Evolutionary conservation across 2,113 vertebrate genomes (phyloP), one percentile per base, ranked within the genome.

Genomic region (Podarcis raffonei): DNA sequence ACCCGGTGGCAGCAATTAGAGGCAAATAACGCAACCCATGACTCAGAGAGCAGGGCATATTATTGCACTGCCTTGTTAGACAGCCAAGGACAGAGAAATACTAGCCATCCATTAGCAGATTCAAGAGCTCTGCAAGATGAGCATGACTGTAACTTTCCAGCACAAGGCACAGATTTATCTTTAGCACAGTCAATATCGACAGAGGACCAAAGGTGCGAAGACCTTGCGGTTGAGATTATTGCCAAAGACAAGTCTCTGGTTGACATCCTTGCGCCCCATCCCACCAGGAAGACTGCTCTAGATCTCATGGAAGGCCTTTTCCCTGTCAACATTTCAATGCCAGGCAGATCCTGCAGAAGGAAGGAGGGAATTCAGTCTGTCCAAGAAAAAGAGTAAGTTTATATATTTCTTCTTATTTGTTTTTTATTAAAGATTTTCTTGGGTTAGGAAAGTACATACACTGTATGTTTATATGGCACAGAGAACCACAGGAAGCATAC

Each of bases 221-320:
- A 97, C 16, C 97, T 99, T 5, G 97, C 96, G 4, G 93, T 96
- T 94, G 97, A 98, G 68, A 96, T 98, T 78, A 90, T 98, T 78
- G 95, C 95, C 81, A 95, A 96, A 20, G 98, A 99, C 95, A 97
- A 89, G 1, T 98, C 98, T 7, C 94, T 99, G 95, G 96, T 95
- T 42, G 95, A 95, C 20, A 68, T 97, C 32, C 96, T 99, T 15
- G 95, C 96, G 85, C 97, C 98, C 18, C 91, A 96, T 57, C 90
- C 97, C 86, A 95, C 95, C 59, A 97, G 98, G 78, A 98, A 97
- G 95, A 98, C 97, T 2, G 97, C 97, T 5, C 90, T 98, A 77
- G 98, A 98, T 93, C 96, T 99, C 90, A 97, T 99, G 97, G 98
- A 99, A 93, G 98, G 97, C 87, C 96, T 99, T 84, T 97, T 99